phyloP scores from a whole-genome alignment of 2,797 vertebrate species.

The Delichon dasypus region DNA sequence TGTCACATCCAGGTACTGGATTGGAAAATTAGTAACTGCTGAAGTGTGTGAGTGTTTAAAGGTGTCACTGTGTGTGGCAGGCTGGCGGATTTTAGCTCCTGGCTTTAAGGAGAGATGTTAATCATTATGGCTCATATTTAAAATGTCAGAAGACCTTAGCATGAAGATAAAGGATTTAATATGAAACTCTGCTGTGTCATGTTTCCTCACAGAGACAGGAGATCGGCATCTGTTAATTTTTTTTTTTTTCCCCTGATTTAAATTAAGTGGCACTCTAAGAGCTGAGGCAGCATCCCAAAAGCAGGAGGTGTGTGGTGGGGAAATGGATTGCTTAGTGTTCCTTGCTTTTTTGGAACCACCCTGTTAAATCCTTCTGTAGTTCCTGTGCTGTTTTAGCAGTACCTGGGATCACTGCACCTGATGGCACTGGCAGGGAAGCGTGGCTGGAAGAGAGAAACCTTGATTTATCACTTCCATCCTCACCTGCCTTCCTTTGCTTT shows the following conservation, averaged over 20 bases:
- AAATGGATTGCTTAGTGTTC: neutral
- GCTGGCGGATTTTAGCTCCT: slow-evolving; percentile 62
- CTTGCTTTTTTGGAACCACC: neutral
- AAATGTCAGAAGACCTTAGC: slow-evolving; percentile 69
- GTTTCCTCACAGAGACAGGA: slow-evolving; percentile 8
- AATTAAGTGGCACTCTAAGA: neutral
- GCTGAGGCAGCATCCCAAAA: neutral
- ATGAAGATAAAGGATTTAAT: slow-evolving; percentile 55
- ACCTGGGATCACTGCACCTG: neutral
- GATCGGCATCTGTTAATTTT: neutral
- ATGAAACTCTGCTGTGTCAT: slow-evolving; percentile 31
- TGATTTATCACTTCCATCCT: neutral
- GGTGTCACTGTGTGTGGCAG: slow-evolving; percentile 33
- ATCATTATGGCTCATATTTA: slow-evolving; percentile 69
- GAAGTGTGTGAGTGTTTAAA: slow-evolving; percentile 72
- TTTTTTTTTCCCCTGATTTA: neutral
- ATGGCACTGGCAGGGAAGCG: neutral
- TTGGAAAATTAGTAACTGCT: slow-evolving; percentile 77
- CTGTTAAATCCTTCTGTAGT: neutral
- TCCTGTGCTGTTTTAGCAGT: neutral
- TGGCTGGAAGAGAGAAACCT: neutral
- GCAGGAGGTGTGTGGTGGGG: neutral
- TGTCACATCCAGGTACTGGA: slow-evolving; percentile 75
- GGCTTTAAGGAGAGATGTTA: slow-evolving; percentile 68
- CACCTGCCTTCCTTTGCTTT: neutral